Base-by-base conservation (phyloP, 2,888 invertebrate genomes). In the Plagodis dolabraria region DNA sequence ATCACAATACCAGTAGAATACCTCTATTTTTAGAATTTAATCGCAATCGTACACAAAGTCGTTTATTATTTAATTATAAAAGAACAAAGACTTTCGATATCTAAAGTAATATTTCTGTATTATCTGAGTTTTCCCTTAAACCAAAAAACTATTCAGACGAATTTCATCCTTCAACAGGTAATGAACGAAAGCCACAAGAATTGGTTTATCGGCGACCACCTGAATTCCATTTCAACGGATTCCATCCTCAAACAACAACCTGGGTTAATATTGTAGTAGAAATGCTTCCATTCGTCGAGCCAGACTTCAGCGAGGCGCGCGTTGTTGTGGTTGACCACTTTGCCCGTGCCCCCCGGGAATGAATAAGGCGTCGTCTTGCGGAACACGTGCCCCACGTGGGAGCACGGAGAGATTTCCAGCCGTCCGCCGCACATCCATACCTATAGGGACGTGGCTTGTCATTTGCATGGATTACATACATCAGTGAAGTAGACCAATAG, bases 201-300 rank as follows among this genome's bases (percentile, higher is more conserved):
- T 22, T 48, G n/a, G 2, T 33, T 6, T 10, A 8, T 0, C 5
- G 1, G 8, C 44, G n/a, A 55, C 44, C 22, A 6, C 11, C 12
- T n/a, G 12, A 53, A 48, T 53, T 57, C 56, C 52, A 61, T 53
- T 53, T 34, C 44, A 52, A 49, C 34, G n/a, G 6, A 35, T 9
- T 11, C 35, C 35, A 8, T 11, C 8, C 9, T 33, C n/a, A 43
- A 35, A 45, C 59, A 65, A 63, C 63, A 67, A 98, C 98, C 98
- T 96, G 98, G 98, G 94, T 98, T 98, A 94, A 98, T 98, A 94
- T 97, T 97, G 96, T 98, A 98, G 96, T 98, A 98, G 96, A 99
- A 98, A 89, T 97, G 97, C 95, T 98, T 98, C 97, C 99, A 99
- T 85, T 99, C 98, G 94, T 99, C 99, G 93, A 99, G 96, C 99